Conservation (phyloP, 2,113 vertebrate species). For the Sisor rabdophorus region DNA sequence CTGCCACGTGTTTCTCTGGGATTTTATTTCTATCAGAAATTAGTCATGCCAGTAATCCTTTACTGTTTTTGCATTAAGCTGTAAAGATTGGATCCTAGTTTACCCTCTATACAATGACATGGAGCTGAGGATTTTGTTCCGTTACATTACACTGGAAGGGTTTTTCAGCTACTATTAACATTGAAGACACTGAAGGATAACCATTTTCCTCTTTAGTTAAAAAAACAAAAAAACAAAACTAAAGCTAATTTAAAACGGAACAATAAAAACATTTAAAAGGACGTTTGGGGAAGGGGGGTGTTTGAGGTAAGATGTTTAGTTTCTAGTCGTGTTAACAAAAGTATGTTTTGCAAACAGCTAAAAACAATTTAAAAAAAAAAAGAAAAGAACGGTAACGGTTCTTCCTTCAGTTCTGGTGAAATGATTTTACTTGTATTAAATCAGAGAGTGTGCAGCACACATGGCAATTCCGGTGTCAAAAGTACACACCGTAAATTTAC, state of each 20-base stretch:
- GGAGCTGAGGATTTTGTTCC: too few species aligned
- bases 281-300: too few species aligned
- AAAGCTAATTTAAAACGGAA: background rate
- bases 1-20: background rate
- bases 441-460: background rate
- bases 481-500: background rate
- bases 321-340: background rate
- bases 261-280: too few species aligned
- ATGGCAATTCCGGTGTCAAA: background rate
- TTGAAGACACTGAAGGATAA: background rate
- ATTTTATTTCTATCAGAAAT: background rate
- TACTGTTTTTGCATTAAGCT: background rate
- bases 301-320: background rate
- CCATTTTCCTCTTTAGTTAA: background rate
- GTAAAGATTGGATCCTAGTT: background rate
- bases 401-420: background rate
- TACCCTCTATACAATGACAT: background rate
- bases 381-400: too few species aligned
- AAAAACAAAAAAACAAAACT: background rate
- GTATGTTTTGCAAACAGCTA: background rate
- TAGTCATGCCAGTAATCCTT: background rate
- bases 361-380: too few species aligned
- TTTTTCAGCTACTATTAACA: background rate
- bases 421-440: background rate
- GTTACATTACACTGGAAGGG: background rate